Conservation (phyloP, 2,113 vertebrate genomes). For the Alces alces region DNA sequence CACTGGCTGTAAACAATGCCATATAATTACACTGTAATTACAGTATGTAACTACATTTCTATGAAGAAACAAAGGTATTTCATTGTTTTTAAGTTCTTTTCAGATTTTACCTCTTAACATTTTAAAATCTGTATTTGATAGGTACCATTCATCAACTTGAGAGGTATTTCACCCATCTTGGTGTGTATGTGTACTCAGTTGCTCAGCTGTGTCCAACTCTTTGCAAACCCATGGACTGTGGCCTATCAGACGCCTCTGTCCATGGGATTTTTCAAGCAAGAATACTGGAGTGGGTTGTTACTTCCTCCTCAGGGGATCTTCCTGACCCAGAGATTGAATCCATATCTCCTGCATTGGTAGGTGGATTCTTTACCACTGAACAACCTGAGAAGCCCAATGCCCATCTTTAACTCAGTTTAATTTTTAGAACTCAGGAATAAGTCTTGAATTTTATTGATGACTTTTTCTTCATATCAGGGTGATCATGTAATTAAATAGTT, state of each 20-base stretch:
- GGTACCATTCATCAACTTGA: neutral
- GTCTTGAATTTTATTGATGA: neutral
- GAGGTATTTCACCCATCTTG: neutral
- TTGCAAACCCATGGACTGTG: neutral
- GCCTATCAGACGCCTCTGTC: neutral
- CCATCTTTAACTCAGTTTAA: neutral
- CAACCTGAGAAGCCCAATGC: neutral
- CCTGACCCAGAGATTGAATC: neutral
- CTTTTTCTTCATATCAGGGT: neutral
- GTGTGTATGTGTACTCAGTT: neutral
- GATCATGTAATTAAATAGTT: neutral
- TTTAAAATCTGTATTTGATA: neutral
- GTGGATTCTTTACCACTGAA: neutral
- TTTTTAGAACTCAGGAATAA: conserved; percentile 13
- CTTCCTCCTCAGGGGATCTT: neutral
- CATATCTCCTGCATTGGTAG: neutral
- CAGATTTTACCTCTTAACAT: neutral
- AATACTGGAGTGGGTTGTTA: neutral
- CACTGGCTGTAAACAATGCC: neutral
- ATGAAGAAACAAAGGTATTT: neutral
- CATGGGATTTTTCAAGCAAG: neutral
- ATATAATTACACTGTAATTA: neutral
- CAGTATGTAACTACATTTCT: neutral
- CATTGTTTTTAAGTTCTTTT: neutral
- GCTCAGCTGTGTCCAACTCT: neutral